Percentiles rank a stretch among this genome's conserved stretches.
Conservation (phyloP, 1,140 invertebrate genomes). For the Chymomyza costata region DNA sequence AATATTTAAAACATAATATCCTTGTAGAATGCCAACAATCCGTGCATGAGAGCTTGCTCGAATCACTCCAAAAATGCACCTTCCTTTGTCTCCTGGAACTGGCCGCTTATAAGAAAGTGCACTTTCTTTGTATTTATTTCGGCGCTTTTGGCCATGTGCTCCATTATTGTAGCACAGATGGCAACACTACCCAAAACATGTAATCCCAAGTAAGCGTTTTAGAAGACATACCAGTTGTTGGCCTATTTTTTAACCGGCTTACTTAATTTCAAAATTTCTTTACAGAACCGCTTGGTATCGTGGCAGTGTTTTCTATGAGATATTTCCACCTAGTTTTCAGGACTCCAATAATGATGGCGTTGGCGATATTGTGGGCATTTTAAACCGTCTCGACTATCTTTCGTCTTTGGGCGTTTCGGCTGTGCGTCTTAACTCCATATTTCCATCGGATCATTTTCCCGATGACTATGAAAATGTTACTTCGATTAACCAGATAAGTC, state of each 20-base stretch:
- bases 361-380: constrained; percentile 84
- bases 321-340: constrained; percentile 88
- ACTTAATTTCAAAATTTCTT: constrained; percentile 1
- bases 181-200: constrained; percentile 82
- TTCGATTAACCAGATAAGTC: constrained; percentile 80
- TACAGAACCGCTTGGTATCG: constrained; percentile 84
- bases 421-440: constrained; percentile 83
- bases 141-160: constrained; percentile 81
- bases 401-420: constrained; percentile 79
- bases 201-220: constrained; percentile 77
- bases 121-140: constrained; percentile 84
- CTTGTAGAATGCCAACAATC: constrained; percentile 77
- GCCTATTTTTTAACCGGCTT: no score
- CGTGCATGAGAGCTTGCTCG: constrained; percentile 77
- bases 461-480: constrained; percentile 81
- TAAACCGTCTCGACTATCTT: constrained; percentile 80
- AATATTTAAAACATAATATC: no score
- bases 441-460: constrained; percentile 82
- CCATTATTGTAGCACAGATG: constrained; percentile 83
- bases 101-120: constrained; percentile 83
- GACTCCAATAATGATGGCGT: constrained; percentile 85
- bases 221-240: background rate
- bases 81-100: constrained; percentile 87
- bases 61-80: constrained; percentile 64
- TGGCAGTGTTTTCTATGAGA: constrained; percentile 87